Percentiles rank a stretch among this genome's conserved stretches.
Evolutionary conservation across 1,140 invertebrate genomes (phyloP).

Genomic region (Metaphire vulgaris): DNA sequence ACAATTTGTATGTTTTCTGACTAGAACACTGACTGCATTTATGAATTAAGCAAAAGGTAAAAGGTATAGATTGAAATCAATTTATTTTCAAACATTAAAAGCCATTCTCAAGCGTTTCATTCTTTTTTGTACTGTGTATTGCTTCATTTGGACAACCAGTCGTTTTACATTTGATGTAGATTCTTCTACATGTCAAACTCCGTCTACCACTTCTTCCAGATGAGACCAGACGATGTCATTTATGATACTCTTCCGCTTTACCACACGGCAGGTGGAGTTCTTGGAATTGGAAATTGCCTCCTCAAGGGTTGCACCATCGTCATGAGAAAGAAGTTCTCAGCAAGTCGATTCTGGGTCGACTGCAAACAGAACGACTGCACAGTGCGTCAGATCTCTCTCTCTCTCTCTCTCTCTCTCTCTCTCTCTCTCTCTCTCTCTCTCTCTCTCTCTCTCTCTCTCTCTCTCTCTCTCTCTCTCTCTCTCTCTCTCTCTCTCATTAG

Average conservation of each 20-base stretch:
- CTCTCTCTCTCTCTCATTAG: no score
- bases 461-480: no score
- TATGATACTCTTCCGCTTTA: slow-evolving; percentile 88
- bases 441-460: no score
- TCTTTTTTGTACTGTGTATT: slow-evolving; percentile 3
- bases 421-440: no score
- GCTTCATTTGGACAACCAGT: no score
- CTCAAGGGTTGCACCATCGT: slow-evolving; percentile 77
- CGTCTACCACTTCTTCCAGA: slow-evolving; percentile 53
- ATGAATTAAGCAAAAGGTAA: slow-evolving; percentile 11
- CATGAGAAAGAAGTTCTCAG: slow-evolving; percentile 88
- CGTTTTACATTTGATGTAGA: no score
- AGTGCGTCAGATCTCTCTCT: no score
- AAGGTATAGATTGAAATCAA: neutral
- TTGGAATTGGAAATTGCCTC: slow-evolving; percentile 69
- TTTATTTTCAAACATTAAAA: neutral
- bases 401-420: no score
- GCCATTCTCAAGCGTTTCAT: neutral
- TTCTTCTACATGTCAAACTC: slow-evolving; percentile 47
- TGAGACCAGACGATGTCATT: slow-evolving; percentile 67
- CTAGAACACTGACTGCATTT: no score
- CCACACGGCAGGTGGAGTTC: slow-evolving; percentile 80
- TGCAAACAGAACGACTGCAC: slow-evolving; percentile 90
- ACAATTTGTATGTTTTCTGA: no score
- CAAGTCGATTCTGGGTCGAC: slow-evolving; percentile 89